Conservation (phyloP, 2,888 invertebrate species). For the Panopea generosa region DNA sequence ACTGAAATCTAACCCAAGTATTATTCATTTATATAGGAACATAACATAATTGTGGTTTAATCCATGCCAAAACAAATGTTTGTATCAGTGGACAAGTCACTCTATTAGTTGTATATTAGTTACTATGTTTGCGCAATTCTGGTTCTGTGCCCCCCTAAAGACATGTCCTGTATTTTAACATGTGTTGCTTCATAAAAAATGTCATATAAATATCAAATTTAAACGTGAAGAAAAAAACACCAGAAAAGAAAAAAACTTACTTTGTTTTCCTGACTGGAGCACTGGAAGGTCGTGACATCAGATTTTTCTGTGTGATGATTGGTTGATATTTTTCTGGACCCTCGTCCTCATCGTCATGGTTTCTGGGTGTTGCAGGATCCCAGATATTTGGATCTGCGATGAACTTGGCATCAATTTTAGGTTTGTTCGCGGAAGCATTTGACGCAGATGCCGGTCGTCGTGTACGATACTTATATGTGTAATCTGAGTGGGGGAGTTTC, state of each 20-base stretch:
- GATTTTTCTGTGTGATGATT: constrained; percentile 44
- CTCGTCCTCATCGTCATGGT: constrained; percentile 38
- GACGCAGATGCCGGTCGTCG: constrained; percentile 77
- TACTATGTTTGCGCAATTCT: no score
- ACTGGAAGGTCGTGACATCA: constrained; percentile 75
- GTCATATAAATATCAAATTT: no score
- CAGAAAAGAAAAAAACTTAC: constrained; percentile 51
- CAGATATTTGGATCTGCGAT: constrained; percentile 81
- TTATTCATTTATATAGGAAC: no score
- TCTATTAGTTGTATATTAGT: no score
- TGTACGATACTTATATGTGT: constrained; percentile 67
- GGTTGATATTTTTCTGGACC: constrained; percentile 47
- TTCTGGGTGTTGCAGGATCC: constrained; percentile 82
- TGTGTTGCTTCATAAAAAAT: no score
- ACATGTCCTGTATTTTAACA: no score
- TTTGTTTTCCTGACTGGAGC: constrained; percentile 77
- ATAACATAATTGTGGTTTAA: no score
- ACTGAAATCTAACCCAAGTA: no score
- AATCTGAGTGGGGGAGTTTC: constrained; percentile 77
- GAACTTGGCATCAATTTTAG: constrained; percentile 83
- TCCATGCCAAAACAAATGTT: no score
- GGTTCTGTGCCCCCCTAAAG: no score
- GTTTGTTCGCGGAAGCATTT: constrained; percentile 66
- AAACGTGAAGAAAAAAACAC: no score
- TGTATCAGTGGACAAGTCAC: no score